Evolutionary conservation across 2,797 vertebrate species (phyloP).

Genomic region (Anguilla pacifica): DNA sequence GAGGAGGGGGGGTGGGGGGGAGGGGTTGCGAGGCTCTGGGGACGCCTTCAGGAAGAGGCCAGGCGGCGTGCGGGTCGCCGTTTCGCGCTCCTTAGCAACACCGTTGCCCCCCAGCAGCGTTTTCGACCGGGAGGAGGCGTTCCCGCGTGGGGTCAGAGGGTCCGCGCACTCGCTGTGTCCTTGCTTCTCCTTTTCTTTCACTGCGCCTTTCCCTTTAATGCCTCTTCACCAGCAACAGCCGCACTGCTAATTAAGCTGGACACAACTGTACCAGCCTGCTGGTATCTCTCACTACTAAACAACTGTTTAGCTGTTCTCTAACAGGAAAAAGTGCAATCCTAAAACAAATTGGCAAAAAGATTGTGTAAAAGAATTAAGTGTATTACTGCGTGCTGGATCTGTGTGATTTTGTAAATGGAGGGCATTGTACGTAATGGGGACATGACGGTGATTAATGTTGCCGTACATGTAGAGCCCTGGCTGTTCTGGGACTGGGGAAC

Average conservation of each 20-base stretch:
- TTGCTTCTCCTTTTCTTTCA: constrained; percentile 19
- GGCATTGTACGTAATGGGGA: no score
- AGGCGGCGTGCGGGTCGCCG: neutral
- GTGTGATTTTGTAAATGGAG: no score
- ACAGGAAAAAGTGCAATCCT: neutral
- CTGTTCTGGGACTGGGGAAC: neutral
- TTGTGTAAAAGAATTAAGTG: no score
- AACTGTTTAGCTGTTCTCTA: neutral
- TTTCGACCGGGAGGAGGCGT: neutral
- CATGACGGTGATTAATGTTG: no score
- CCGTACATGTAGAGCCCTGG: no score
- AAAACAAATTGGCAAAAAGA: no score
- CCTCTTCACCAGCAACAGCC: neutral
- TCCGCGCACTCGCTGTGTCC: neutral
- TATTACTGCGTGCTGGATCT: no score
- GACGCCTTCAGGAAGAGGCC: constrained; percentile 23
- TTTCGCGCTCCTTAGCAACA: constrained; percentile 30
- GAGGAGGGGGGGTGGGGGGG: neutral
- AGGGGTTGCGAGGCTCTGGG: neutral
- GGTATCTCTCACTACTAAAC: no score
- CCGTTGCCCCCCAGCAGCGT: constrained; percentile 41
- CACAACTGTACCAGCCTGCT: no score
- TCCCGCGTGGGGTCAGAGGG: constrained; percentile 25
- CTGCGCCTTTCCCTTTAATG: neutral
- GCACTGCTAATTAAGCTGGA: neutral